These are phyloP conservation scores for Cyrtodaria siliqua DNA, from an alignment of 2,888 invertebrate species.

Conservation along the genomic window DNA sequence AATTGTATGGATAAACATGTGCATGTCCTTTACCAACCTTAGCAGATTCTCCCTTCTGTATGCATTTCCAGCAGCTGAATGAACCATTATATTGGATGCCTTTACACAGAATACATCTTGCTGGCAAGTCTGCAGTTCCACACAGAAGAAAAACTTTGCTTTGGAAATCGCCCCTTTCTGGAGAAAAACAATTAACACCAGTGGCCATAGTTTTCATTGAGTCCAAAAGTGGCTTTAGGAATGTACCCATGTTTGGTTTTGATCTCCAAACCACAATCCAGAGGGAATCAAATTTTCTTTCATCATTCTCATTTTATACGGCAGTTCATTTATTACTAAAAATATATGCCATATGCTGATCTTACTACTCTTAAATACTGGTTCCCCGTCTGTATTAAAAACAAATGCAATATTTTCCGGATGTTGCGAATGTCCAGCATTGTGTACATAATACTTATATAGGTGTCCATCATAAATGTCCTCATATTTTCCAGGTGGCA, in stretches of 20 bases:
- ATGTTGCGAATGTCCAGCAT: constrained; percentile 17
- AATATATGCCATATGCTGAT: constrained; percentile 50
- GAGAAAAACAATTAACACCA: constrained; percentile 23
- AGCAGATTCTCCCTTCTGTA: constrained; percentile 32
- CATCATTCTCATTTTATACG: constrained; percentile 20
- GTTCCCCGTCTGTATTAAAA: constrained; percentile 48
- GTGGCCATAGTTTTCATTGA: constrained; percentile 16
- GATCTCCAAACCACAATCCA: constrained; percentile 42
- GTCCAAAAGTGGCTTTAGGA: constrained; percentile 34
- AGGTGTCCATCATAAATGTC: constrained; percentile 51
- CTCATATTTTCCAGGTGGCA: neutral
- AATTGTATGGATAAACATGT: constrained; percentile 40
- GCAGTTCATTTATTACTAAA: constrained; percentile 46
- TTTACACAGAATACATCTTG: constrained; percentile 46
- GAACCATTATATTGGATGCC: constrained; percentile 46
- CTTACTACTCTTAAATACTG: constrained; percentile 51
- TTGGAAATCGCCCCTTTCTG: constrained; percentile 19
- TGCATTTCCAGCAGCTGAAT: constrained; percentile 47
- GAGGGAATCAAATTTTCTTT: constrained; percentile 49
- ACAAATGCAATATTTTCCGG: constrained; percentile 50
- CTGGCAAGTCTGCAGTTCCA: constrained; percentile 52
- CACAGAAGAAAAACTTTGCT: constrained; percentile 22
- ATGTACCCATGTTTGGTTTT: constrained; percentile 39
- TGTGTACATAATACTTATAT: constrained; percentile 19
- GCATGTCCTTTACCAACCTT: constrained; percentile 38